A percentile compares a stretch with the other conserved stretches of the same genome.
Conservation (phyloP, 2,113 vertebrate genomes). For the Cygnus atratus region DNA sequence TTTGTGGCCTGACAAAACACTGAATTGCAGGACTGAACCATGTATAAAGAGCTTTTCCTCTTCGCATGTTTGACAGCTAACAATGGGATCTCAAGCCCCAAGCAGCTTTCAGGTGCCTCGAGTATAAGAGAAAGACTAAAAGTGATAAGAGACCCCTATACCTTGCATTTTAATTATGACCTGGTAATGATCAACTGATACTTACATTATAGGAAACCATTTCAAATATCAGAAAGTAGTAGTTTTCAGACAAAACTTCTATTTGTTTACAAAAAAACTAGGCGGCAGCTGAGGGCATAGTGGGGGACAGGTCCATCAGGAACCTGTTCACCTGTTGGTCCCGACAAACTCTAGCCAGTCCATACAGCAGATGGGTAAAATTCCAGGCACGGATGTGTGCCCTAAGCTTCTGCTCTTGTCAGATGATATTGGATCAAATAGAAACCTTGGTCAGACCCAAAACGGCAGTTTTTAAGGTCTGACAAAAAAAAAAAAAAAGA, state of each 20-base stretch:
- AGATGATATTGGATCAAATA: not conserved
- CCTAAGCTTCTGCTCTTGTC: not conserved
- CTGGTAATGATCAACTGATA: not conserved
- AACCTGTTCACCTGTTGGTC: fast-evolving
- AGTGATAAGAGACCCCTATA: not conserved
- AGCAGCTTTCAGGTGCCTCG: not conserved
- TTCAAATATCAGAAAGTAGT: not conserved
- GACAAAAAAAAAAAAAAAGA: not conserved
- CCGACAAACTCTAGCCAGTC: not conserved
- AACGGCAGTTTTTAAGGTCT: not conserved
- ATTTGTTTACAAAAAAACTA: not conserved
- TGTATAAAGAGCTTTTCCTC: not conserved
- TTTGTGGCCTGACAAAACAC: not conserved
- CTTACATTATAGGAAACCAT: not conserved
- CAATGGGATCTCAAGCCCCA: not conserved
- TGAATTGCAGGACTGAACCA: not conserved
- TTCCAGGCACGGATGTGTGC: fast-evolving
- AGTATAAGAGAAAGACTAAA: not conserved
- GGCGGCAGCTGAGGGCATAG: not conserved
- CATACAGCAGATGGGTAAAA: not conserved
- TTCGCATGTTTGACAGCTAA: not conserved
- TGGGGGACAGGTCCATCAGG: not conserved
- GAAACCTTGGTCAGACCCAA: not conserved
- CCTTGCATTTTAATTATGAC: not conserved
- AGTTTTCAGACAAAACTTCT: not conserved